These are phyloP conservation scores for Dolomedes plantarius DNA, from an alignment of 2,888 invertebrate genomes.

Conservation along the genomic window DNA sequence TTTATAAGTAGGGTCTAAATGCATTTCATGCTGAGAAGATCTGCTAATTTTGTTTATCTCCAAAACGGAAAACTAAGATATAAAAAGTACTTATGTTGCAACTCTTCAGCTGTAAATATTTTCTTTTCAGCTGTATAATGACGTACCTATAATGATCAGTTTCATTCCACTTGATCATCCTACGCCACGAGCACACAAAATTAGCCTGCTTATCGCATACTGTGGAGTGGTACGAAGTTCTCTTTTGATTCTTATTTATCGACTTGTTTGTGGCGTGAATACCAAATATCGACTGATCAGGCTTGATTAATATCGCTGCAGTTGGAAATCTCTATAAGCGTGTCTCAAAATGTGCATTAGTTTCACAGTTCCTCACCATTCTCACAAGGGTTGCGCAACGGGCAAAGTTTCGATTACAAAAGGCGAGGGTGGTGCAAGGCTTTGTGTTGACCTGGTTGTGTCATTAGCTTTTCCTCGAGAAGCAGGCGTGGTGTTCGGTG, in stretches of 20 bases:
- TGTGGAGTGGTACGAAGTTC: no score
- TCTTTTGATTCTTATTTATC: neutral
- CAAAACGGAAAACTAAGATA: no score
- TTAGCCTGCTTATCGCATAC: no score
- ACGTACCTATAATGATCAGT: no score
- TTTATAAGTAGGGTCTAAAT: no score
- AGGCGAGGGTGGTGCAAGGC: slow-evolving; percentile 56
- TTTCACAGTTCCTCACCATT: neutral
- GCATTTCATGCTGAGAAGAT: no score
- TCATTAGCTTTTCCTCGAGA: slow-evolving; percentile 48
- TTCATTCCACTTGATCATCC: no score
- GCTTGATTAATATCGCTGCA: neutral
- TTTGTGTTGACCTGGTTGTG: slow-evolving; percentile 62
- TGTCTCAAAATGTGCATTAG: neutral
- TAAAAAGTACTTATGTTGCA: no score
- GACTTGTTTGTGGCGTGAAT: neutral
- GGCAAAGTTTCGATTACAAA: slow-evolving; percentile 62
- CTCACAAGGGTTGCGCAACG: slow-evolving; percentile 15
- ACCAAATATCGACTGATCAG: neutral
- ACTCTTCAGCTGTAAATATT: no score
- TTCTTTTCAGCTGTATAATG: no score
- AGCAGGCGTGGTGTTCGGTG: slow-evolving; percentile 43
- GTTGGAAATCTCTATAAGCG: neutral
- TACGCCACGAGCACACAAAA: no score
- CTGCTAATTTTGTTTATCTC: no score